phyloP scores from a whole-genome alignment of 2,797 vertebrate species.

The Hipposideros larvatus region DNA sequence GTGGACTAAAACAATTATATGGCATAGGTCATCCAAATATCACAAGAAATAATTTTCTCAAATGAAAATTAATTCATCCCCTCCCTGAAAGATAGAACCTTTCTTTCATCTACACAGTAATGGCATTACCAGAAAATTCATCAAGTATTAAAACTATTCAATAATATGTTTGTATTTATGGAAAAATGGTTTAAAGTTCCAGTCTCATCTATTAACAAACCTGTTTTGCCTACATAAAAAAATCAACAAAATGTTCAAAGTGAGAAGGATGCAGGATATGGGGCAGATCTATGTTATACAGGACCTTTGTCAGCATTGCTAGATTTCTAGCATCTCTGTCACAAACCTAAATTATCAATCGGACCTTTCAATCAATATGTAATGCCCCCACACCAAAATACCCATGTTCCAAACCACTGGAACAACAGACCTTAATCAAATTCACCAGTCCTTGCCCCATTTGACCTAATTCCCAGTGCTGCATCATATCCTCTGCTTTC shows the following conservation, averaged over 20 bases:
- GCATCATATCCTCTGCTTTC: not conserved
- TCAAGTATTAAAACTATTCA: not conserved
- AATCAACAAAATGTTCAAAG: not conserved
- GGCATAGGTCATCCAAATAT: not conserved
- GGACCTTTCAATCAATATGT: not conserved
- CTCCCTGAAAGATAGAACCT: not conserved
- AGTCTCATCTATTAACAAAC: not conserved
- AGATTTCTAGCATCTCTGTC: not conserved
- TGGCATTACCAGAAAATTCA: not conserved
- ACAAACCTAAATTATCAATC: not conserved
- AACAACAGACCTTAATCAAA: constrained; percentile 47
- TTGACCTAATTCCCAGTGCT: constrained; percentile 7
- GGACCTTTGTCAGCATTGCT: not conserved
- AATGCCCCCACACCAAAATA: not conserved
- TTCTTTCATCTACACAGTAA: not conserved
- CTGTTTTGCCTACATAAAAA: not conserved
- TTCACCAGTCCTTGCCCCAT: not conserved
- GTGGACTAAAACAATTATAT: not conserved
- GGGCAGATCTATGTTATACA: not conserved
- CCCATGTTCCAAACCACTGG: not conserved
- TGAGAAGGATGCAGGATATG: not conserved
- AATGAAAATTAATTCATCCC: not conserved
- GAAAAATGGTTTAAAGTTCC: not conserved
- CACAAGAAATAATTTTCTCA: not conserved
- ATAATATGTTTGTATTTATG: not conserved